Percentiles rank a stretch among this genome's conserved stretches.
Conservation (phyloP, 2,113 vertebrate species). For the Hystrix cristata region DNA sequence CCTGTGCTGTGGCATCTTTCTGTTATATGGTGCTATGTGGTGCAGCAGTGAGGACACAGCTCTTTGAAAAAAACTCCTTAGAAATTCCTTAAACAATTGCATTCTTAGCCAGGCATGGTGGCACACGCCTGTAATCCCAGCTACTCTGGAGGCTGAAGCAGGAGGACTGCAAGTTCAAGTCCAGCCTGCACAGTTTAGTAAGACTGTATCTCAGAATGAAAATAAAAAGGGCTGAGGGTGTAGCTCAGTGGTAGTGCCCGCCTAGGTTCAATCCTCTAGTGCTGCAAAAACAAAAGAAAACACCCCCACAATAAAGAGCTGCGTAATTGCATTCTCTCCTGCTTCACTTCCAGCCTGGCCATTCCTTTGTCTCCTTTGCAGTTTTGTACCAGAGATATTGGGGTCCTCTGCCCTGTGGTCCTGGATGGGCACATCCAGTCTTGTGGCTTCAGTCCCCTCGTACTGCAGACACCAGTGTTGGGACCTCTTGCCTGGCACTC, state of each 20-base stretch:
- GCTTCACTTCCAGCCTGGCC: background rate
- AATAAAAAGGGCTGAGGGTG: background rate
- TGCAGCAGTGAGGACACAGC: background rate
- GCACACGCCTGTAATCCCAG: background rate
- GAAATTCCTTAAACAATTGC: background rate
- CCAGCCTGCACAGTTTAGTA: background rate
- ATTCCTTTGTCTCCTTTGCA: background rate
- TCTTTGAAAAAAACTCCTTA: background rate
- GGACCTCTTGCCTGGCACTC: rapidly evolving
- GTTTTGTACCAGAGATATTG: background rate
- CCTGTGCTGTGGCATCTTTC: background rate
- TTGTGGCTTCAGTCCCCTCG: background rate
- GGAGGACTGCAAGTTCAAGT: background rate
- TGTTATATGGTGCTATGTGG: rapidly evolving
- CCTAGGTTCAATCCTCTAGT: background rate
- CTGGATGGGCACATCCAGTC: background rate
- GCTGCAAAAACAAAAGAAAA: background rate
- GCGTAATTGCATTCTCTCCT: background rate
- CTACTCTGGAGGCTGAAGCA: background rate
- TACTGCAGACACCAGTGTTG: rapidly evolving
- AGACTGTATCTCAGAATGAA: background rate
- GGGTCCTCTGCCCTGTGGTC: background rate
- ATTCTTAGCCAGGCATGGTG: background rate
- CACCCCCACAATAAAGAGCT: background rate
- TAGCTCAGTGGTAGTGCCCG: background rate